Percentiles rank a stretch among this genome's conserved stretches.
These are phyloP conservation scores for Galaxea fascicularis DNA, from an alignment of 92 coral and sea anemone genomes.

Conservation along the genomic window DNA sequence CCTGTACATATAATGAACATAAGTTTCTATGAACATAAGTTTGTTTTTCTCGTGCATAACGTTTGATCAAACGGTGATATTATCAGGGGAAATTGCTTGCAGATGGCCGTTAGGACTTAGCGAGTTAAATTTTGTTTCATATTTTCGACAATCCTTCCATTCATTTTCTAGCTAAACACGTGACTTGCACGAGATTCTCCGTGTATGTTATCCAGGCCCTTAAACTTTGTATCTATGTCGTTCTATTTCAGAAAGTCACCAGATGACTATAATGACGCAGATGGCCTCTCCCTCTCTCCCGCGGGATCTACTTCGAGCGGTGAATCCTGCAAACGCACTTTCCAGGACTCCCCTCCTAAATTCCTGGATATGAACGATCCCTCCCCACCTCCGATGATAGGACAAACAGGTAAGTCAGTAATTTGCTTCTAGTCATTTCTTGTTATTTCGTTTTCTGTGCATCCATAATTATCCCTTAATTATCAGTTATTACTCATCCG, in stretches of 20 bases:
- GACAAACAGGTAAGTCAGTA: constrained; percentile 33
- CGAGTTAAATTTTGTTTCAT: too few relatives aligned
- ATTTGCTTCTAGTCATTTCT: background rate
- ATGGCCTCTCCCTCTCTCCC: constrained; percentile 75
- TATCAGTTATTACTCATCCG: too few relatives aligned
- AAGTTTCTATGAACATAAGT: too few relatives aligned
- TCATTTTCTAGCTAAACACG: too few relatives aligned
- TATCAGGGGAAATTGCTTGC: too few relatives aligned
- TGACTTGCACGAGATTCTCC: too few relatives aligned
- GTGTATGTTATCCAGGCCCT: background rate
- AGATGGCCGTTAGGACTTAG: too few relatives aligned
- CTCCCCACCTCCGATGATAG: constrained; percentile 73
- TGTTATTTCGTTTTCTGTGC: background rate
- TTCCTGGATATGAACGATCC: constrained; percentile 76
- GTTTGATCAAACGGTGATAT: too few relatives aligned
- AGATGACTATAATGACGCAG: constrained; percentile 75
- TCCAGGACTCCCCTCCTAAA: constrained; percentile 79
- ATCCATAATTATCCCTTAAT: too few relatives aligned
- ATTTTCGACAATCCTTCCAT: too few relatives aligned
- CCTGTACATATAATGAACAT: too few relatives aligned
- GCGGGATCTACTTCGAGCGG: constrained; percentile 79
- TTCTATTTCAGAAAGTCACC: constrained; percentile 52
- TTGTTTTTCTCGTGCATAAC: too few relatives aligned
- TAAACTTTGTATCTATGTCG: background rate
- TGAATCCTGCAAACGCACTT: constrained; percentile 82